Conservation (phyloP, 1,140 invertebrate species). For the Ephestia elutella region DNA sequence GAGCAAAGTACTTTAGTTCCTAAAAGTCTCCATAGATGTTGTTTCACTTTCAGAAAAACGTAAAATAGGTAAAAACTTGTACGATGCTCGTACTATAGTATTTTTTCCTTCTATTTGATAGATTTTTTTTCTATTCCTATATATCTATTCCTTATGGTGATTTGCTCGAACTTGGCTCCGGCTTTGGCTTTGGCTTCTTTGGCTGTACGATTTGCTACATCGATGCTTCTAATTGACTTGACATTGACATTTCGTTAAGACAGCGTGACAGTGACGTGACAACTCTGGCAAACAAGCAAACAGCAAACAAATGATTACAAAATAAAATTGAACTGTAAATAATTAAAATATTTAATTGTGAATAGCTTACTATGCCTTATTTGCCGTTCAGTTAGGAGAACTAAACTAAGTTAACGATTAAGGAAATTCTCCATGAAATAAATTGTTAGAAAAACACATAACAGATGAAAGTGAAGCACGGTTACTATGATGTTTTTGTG, state of each 20-base stretch:
- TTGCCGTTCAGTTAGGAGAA: background rate
- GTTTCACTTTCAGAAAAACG: too few species aligned
- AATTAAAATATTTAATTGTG: constrained; percentile 5
- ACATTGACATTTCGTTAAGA: constrained; percentile 1
- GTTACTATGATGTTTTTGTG: constrained; percentile 62
- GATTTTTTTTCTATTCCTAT: too few species aligned
- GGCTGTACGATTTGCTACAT: too few species aligned
- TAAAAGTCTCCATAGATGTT: too few species aligned
- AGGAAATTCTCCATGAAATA: background rate
- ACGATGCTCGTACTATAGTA: too few species aligned
- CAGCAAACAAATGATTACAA: background rate
- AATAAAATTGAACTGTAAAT: background rate
- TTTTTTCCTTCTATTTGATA: too few species aligned
- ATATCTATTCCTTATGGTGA: too few species aligned
- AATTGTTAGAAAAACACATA: background rate
- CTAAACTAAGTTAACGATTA: background rate
- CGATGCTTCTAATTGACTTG: background rate
- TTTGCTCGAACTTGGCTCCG: too few species aligned
- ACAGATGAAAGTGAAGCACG: constrained; percentile 53
- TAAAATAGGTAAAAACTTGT: too few species aligned
- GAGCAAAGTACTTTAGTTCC: too few species aligned
- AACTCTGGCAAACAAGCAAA: background rate
- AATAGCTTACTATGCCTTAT: background rate
- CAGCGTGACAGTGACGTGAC: too few species aligned
- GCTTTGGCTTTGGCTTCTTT: too few species aligned